A percentile compares a stretch with the other conserved stretches of the same genome.
phyloP scores from a whole-genome alignment of 2,113 vertebrate genomes.

The Phylloscopus whistleri region DNA sequence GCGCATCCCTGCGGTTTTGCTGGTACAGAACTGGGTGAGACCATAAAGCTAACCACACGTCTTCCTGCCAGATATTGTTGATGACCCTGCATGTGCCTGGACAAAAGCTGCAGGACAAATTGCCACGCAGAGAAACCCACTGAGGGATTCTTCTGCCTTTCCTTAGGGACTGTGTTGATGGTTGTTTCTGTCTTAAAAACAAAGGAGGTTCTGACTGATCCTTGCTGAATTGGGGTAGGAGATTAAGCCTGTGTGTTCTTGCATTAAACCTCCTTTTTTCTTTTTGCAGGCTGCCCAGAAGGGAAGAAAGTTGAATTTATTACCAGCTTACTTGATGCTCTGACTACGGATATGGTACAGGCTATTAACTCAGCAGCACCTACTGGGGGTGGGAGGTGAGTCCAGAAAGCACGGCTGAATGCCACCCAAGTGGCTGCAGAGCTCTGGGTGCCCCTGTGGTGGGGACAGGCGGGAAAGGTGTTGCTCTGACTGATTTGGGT shows the following conservation, averaged over 20 bases:
- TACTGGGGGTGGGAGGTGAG: conserved; percentile 96
- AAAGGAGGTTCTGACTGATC: not conserved
- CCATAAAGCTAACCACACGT: not conserved
- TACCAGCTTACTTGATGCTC: conserved; percentile 94
- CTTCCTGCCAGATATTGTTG: conserved; percentile 38
- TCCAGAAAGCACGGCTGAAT: not conserved
- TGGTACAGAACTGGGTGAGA: conserved; percentile 6
- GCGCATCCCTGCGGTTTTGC: conserved; percentile 1
- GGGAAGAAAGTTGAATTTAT: conserved; percentile 97
- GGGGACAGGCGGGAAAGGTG: not conserved
- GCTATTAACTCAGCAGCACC: conserved; percentile 95
- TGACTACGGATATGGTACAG: conserved; percentile 99
- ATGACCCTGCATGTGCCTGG: conserved; percentile 9
- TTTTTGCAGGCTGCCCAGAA: conserved; percentile 89
- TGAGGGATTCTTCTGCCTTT: conserved; percentile 5
- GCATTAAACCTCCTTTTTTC: conserved; percentile 6
- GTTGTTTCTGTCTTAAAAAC: not conserved
- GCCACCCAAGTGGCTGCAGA: not conserved
- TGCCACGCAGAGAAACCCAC: not conserved
- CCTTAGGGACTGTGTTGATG: not conserved
- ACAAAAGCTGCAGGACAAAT: conserved; percentile 30
- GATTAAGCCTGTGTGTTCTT: not conserved
- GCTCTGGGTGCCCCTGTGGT: not conserved
- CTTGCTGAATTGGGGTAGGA: not conserved
- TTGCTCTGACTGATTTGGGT: not conserved